phyloP scores from a whole-genome alignment of 2,888 invertebrate genomes.

The Poecilobothrus nobilitatus region DNA sequence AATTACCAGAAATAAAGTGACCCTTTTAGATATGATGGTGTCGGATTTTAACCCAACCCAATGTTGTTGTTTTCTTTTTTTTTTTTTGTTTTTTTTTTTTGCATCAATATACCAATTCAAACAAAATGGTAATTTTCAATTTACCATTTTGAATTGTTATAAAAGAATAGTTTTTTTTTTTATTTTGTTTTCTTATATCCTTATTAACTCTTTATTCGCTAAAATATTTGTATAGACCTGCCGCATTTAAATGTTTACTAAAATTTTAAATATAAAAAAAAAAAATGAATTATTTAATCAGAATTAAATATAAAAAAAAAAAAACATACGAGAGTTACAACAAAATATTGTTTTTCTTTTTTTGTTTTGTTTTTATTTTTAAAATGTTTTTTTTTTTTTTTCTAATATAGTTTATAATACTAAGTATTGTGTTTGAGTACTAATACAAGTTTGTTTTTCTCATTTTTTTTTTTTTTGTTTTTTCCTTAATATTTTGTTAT shows the following conservation, averaged over 20 bases:
- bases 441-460: not conserved
- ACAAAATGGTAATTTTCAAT: not conserved
- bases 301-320: conserved; percentile 2
- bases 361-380: not conserved
- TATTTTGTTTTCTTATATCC: no score
- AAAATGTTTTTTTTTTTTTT: not conserved
- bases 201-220: not conserved
- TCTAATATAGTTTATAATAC: not conserved
- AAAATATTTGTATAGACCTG: no score
- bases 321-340: conserved; percentile 8
- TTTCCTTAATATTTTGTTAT: conserved; percentile 26
- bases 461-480: conserved; percentile 17
- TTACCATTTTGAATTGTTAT: not conserved
- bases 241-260: not conserved
- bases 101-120: not conserved
- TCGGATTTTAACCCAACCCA: not conserved
- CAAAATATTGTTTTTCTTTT: not conserved
- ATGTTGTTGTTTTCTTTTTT: not conserved
- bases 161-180: no score
- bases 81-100: no score
- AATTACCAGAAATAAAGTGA: no score
- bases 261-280: not conserved
- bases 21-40: not conserved
- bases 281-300: no score
- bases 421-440: no score